Base-by-base conservation (phyloP, 1,140 invertebrate genomes). In the Copidosoma floridanum region DNA sequence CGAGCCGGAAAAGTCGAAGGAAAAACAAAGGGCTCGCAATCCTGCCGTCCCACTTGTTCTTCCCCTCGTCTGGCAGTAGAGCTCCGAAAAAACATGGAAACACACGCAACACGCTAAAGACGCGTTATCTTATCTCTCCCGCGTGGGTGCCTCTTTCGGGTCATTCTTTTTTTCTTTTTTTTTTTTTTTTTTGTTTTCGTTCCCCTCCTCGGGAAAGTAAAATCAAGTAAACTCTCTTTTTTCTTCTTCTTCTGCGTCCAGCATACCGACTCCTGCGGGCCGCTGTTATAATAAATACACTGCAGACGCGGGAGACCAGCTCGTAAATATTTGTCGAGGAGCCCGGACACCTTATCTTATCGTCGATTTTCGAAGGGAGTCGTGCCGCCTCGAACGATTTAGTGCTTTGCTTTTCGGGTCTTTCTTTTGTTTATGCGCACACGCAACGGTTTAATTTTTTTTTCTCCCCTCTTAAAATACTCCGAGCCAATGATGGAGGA, bases 261-360 rank as follows among this genome's bases (percentile, higher is more conserved):
- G n/a, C n/a, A n/a, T n/a, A n/a, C n/a, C n/a, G n/a, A n/a, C n/a
- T n/a, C n/a, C n/a, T n/a, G n/a, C n/a, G n/a, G n/a, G n/a, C n/a
- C n/a, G n/a, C n/a, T n/a, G n/a, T n/a, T n/a, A n/a, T n/a, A n/a
- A n/a, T n/a, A n/a, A n/a, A n/a, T n/a, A n/a, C n/a, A n/a, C n/a
- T n/a, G n/a, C n/a, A n/a, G n/a, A n/a, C n/a, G n/a, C n/a, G n/a
- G n/a, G n/a, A n/a, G n/a, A n/a, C 1, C 29, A 14, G 14, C 20
- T 57, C 26, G 47, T 41, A 58, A 58, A 58, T 58, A 52, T 58
- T 58, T 58, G 57, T 58, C 40, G 21, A 44, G 48, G 48, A 44
- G 47, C 37, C 3, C 44, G 7, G 16, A 18, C 6, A 8, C 20
- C 50, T 57, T 57, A 51, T 57, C 56, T 57, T 57, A 57, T 57